phyloP scores from a whole-genome alignment of 2,888 invertebrate species.

The Drosophila basisetae region DNA sequence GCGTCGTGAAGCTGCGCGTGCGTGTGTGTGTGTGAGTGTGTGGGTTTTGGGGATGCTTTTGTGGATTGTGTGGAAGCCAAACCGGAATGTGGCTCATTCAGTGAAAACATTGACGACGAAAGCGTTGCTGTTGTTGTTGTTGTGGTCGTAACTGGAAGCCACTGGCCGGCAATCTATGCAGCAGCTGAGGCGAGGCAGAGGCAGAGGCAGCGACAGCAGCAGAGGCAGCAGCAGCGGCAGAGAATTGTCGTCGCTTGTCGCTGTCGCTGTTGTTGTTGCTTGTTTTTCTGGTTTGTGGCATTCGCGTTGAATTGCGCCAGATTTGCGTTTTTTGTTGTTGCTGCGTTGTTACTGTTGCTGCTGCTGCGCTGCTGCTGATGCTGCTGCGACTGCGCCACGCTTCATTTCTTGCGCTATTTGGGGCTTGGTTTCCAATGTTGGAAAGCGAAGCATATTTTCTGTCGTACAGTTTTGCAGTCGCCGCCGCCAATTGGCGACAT shows the following conservation, averaged over 20 bases:
- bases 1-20: conserved; percentile 40
- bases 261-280: conserved; percentile 35
- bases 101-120: conserved; percentile 66
- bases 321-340: conserved; percentile 70
- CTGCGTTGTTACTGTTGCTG: conserved; percentile 23
- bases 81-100: conserved; percentile 81
- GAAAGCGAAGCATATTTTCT: conserved; percentile 28
- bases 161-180: conserved; percentile 76
- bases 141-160: conserved; percentile 68
- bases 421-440: conserved; percentile 51
- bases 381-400: conserved; percentile 67
- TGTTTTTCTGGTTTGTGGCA: conserved; percentile 78
- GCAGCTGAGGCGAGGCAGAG: conserved; percentile 14
- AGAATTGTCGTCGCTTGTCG: conserved; percentile 21
- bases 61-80: conserved; percentile 69
- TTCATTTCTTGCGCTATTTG: conserved; percentile 69
- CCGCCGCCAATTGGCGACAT: conserved; percentile 73
- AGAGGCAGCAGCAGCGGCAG: conserved; percentile 12
- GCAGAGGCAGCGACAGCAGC: conserved; percentile 7
- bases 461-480: conserved; percentile 62
- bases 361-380: conserved; percentile 27
- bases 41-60: conserved; percentile 80
- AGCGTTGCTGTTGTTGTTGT: conserved; percentile 34
- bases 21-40: conserved; percentile 36
- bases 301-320: conserved; percentile 81